Conservation (phyloP, 2,888 invertebrate species). For the Lissocephala sabroskyi region DNA sequence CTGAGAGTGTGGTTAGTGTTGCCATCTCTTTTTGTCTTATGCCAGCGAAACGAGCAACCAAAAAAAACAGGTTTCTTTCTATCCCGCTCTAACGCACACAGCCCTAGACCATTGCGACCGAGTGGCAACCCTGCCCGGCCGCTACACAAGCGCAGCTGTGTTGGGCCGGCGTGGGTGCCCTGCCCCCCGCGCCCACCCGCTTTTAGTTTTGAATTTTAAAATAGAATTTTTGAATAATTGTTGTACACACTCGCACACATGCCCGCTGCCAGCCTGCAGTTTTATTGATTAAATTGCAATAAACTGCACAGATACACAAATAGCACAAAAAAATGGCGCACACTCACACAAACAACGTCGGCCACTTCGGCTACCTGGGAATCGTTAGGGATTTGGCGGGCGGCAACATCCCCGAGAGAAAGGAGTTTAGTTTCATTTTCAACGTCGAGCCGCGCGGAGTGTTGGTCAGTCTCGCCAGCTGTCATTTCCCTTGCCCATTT, state of each 20-base stretch:
- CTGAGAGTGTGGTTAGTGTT: too few species aligned
- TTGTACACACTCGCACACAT: constrained; percentile 29
- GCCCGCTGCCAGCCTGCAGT: constrained; percentile 6
- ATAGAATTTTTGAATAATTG: constrained; percentile 34
- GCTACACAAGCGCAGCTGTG: background rate
- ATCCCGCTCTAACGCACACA: too few species aligned
- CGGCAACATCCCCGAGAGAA: too few species aligned
- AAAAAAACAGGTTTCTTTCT: background rate
- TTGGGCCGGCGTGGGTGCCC: constrained; percentile 7
- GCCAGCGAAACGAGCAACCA: constrained; percentile 36
- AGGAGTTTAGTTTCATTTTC: too few species aligned
- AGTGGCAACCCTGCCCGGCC: constrained; percentile 12
- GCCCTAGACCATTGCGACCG: background rate
- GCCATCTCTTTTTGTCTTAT: constrained; percentile 13
- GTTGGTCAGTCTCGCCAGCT: constrained; percentile 8
- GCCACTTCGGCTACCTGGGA: too few species aligned
- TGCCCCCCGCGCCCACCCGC: constrained; percentile 8
- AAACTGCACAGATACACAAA: background rate
- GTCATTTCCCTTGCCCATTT: too few species aligned
- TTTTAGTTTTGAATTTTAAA: constrained; percentile 19
- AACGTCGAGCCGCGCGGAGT: too few species aligned
- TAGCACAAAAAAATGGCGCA: background rate
- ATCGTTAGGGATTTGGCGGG: too few species aligned
- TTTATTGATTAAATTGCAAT: constrained; percentile 8
- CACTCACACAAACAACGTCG: background rate